Percentiles rank a stretch among this genome's conserved stretches.
Evolutionary conservation across 2,888 invertebrate genomes (phyloP).

Genomic region (Keiferia lycopersicella): DNA sequence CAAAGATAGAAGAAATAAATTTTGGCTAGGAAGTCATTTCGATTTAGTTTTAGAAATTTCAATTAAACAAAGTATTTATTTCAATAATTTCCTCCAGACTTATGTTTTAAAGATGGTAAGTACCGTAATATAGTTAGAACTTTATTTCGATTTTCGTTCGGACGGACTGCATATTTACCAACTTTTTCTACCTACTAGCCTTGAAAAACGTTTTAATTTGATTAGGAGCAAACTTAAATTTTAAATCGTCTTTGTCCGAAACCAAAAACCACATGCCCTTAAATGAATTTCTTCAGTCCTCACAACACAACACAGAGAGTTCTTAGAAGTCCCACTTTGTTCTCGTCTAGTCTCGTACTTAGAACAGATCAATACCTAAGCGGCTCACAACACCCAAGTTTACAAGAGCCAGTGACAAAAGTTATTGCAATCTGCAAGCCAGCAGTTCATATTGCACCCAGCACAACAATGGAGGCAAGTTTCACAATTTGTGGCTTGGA

Average conservation of each 20-base stretch:
- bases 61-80: too few relatives aligned
- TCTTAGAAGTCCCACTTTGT: background rate
- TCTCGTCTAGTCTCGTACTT: background rate
- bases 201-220: too few relatives aligned
- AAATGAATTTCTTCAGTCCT: background rate
- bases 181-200: too few relatives aligned
- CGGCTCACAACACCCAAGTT: conserved; percentile 12
- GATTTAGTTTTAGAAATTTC: too few relatives aligned
- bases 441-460: conserved; percentile 62
- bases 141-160: too few relatives aligned
- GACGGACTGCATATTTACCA: too few relatives aligned
- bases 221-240: too few relatives aligned
- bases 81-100: too few relatives aligned
- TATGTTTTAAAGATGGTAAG: too few relatives aligned
- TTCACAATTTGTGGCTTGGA: conserved; percentile 64
- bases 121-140: too few relatives aligned
- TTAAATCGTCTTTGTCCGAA: background rate
- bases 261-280: background rate
- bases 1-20: too few relatives aligned
- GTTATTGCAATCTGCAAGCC: conserved; percentile 64
- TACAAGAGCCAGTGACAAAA: conserved; percentile 46
- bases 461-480: conserved; percentile 59
- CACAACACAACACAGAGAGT: background rate
- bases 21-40: too few relatives aligned
- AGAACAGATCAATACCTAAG: conserved; percentile 15